Percentiles rank a stretch among this genome's conserved stretches.
phyloP scores from a whole-genome alignment of 2,888 invertebrate genomes.

The Rhingia rostrata region DNA sequence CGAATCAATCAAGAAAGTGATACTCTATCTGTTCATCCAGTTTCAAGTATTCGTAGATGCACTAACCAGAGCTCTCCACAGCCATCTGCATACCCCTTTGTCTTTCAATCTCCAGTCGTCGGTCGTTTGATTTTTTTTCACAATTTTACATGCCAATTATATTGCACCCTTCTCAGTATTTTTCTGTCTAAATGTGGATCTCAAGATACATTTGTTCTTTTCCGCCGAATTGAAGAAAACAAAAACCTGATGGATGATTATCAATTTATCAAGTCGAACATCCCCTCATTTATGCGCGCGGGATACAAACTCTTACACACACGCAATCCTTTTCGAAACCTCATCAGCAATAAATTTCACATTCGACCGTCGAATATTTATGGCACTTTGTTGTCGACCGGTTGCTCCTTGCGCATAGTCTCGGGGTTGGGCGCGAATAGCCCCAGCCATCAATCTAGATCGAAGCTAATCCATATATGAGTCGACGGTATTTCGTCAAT shows the following conservation, averaged over 20 bases:
- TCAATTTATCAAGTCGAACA: constrained; percentile 63
- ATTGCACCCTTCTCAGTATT: constrained; percentile 37
- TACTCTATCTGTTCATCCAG: too few species aligned
- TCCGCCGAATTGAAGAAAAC: constrained; percentile 42
- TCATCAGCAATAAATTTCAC: constrained; percentile 61
- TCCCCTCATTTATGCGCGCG: constrained; percentile 29
- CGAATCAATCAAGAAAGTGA: too few species aligned
- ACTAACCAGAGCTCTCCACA: background rate
- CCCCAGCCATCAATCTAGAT: constrained; percentile 62
- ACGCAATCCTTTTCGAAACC: constrained; percentile 64
- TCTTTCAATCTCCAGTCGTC: background rate
- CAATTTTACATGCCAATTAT: constrained; percentile 35
- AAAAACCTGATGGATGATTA: constrained; percentile 61
- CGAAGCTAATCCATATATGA: constrained; percentile 68
- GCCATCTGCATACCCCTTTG: constrained; percentile 10
- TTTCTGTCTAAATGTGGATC: constrained; percentile 16
- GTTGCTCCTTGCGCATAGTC: constrained; percentile 27
- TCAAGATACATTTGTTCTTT: constrained; percentile 49
- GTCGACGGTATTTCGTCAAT: constrained; percentile 56
- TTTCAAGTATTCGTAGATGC: too few species aligned
- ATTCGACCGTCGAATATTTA: constrained; percentile 61
- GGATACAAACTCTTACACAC: constrained; percentile 26
- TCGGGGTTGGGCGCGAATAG: constrained; percentile 18
- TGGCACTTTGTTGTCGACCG: constrained; percentile 40
- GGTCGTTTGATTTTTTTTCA: background rate